phyloP scores from a whole-genome alignment of 1,140 invertebrate genomes.

The Drosophila athabasca region DNA sequence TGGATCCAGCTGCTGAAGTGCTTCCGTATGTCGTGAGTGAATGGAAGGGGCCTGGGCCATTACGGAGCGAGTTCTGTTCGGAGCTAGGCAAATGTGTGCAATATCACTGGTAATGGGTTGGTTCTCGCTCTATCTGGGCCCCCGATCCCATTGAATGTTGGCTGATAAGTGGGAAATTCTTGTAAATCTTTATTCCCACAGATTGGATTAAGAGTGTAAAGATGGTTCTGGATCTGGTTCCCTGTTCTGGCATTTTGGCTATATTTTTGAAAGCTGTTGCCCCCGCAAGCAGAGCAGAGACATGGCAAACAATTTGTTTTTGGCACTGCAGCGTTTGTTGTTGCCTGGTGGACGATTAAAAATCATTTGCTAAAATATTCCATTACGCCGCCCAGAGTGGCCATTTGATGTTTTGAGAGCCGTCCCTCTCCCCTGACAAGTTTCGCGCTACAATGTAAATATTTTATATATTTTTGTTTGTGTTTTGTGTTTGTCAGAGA shows the following conservation, averaged over 20 bases:
- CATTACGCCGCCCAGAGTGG: slow-evolving; percentile 24
- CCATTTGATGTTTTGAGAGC: slow-evolving; percentile 41
- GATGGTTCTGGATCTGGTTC: neutral
- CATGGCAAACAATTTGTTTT: slow-evolving; percentile 45
- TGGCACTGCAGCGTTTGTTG: slow-evolving; percentile 19
- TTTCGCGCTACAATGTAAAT: slow-evolving; percentile 12
- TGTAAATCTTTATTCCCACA: slow-evolving; percentile 1
- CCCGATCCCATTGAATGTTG: slow-evolving; percentile 24
- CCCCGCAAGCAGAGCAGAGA: slow-evolving; percentile 17
- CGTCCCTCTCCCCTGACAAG: neutral
- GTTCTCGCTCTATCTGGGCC: slow-evolving; percentile 10
- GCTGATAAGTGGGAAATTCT: slow-evolving; percentile 28
- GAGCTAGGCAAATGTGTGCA: slow-evolving; percentile 58
- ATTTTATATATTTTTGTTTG: neutral
- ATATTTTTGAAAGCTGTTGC: slow-evolving; percentile 53
- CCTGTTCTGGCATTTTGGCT: slow-evolving; percentile 45
- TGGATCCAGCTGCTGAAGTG: slow-evolving; percentile 36
- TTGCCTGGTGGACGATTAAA: slow-evolving; percentile 62
- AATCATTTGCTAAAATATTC: slow-evolving; percentile 60
- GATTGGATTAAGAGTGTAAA: neutral
- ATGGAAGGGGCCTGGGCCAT: slow-evolving; percentile 1
- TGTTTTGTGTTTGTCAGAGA: neutral
- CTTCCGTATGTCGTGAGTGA: slow-evolving; percentile 46
- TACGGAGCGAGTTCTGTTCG: slow-evolving; percentile 24
- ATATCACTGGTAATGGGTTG: slow-evolving; percentile 41